Evolutionary conservation across 2,797 vertebrate species (phyloP).

Genomic region (Ptychobarbus kaznakovi): DNA sequence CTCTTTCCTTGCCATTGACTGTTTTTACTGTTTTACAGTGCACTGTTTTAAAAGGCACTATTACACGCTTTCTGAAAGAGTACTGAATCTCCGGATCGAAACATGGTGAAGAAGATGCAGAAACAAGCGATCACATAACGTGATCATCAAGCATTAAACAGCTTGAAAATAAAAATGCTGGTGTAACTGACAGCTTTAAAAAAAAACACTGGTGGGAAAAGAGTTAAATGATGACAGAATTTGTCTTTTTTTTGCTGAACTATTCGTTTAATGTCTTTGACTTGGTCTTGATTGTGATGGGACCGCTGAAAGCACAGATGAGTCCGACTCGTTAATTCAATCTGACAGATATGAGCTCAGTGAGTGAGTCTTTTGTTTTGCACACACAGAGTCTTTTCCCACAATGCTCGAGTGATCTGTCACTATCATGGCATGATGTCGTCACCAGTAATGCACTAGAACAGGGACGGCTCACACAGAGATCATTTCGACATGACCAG

Average conservation of each 20-base stretch:
- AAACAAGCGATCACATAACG: background rate
- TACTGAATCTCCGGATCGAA: no score
- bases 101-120: no score
- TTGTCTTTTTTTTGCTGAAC: background rate
- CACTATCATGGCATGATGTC: background rate
- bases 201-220: background rate
- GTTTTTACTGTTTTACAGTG: no score
- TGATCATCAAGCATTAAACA: background rate
- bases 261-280: background rate
- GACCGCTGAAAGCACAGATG: conserved; percentile 23
- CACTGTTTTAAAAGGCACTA: no score
- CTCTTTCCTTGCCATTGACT: no score
- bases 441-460: background rate
- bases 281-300: background rate
- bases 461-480: background rate
- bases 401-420: conserved; percentile 19
- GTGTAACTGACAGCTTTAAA: background rate
- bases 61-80: no score
- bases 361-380: conserved; percentile 76
- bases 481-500: background rate
- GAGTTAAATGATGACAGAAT: background rate
- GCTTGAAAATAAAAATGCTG: background rate
- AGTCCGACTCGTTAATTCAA: conserved; percentile 67
- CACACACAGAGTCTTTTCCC: conserved; percentile 70
- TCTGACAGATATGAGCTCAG: conserved; percentile 77